phyloP scores from a whole-genome alignment of 2,113 vertebrate genomes.

The Onychostruthus taczanowskii region DNA sequence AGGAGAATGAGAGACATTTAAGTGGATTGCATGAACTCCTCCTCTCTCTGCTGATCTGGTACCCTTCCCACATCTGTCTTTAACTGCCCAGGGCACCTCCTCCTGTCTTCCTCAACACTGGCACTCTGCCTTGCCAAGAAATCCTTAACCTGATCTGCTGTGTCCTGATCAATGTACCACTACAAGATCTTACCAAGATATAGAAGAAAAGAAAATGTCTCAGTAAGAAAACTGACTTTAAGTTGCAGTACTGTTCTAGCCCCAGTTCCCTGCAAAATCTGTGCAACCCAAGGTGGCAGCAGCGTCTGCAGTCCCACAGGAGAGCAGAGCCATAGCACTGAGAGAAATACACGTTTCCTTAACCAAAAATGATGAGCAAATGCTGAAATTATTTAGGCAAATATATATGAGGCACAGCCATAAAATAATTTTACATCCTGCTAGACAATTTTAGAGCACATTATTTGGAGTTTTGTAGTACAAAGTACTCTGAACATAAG shows the following conservation, averaged over 20 bases:
- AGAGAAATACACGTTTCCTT: not conserved
- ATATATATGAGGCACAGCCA: not conserved
- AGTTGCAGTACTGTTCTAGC: not conserved
- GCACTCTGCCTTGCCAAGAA: not conserved
- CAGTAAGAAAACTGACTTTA: not conserved
- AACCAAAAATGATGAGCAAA: not conserved
- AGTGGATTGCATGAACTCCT: not conserved
- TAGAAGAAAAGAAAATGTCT: not conserved
- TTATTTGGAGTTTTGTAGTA: not conserved
- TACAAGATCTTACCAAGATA: not conserved
- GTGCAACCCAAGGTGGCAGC: not conserved
- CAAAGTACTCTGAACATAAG: not conserved
- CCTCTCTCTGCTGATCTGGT: not conserved
- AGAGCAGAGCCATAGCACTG: not conserved
- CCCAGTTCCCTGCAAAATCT: not conserved
- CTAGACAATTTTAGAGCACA: not conserved
- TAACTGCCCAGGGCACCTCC: constrained; percentile 57
- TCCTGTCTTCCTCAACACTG: constrained; percentile 37
- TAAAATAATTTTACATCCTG: not conserved
- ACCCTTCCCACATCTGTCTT: constrained; percentile 11
- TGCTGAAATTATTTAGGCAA: not conserved
- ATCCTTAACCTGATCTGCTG: not conserved
- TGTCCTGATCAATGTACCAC: not conserved
- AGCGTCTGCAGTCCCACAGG: not conserved
- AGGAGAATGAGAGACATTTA: not conserved